Percentiles rank a stretch among this genome's conserved stretches.
phyloP scores from a whole-genome alignment of 2,888 invertebrate species.

The Micropterix aruncella region DNA sequence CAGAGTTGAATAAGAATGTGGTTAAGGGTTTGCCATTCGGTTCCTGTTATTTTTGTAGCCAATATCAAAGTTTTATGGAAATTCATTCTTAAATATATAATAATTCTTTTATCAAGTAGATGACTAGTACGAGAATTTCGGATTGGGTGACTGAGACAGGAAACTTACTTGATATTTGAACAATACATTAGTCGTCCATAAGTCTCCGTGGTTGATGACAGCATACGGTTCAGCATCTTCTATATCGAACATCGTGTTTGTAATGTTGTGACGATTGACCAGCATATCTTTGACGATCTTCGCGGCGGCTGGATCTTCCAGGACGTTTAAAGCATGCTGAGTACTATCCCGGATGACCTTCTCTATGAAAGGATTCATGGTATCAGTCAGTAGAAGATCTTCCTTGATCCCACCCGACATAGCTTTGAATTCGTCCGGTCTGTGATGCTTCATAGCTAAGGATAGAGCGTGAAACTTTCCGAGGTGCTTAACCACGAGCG shows the following conservation, averaged over 20 bases:
- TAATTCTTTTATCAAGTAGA: no score
- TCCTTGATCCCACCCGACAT: neutral
- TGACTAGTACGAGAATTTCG: no score
- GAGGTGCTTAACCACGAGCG: constrained; percentile 36
- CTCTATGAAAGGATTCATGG: neutral
- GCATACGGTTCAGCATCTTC: neutral
- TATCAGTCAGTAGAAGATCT: neutral
- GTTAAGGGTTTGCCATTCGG: no score
- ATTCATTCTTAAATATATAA: no score
- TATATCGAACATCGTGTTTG: neutral
- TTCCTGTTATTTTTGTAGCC: no score
- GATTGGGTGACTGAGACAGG: no score
- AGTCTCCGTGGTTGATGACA: neutral
- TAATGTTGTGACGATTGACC: neutral
- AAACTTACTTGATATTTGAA: neutral
- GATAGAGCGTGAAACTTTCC: constrained; percentile 52
- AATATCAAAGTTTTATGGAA: no score
- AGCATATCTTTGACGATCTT: neutral
- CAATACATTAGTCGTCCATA: neutral
- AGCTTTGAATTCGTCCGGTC: constrained; percentile 40
- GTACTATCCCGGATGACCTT: neutral
- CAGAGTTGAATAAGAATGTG: no score
- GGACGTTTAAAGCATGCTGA: neutral
- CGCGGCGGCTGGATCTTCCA: neutral
- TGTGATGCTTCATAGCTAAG: constrained; percentile 43